These are phyloP conservation scores for Lanius collurio DNA, from an alignment of 2,113 vertebrate species.

Conservation along the genomic window DNA sequence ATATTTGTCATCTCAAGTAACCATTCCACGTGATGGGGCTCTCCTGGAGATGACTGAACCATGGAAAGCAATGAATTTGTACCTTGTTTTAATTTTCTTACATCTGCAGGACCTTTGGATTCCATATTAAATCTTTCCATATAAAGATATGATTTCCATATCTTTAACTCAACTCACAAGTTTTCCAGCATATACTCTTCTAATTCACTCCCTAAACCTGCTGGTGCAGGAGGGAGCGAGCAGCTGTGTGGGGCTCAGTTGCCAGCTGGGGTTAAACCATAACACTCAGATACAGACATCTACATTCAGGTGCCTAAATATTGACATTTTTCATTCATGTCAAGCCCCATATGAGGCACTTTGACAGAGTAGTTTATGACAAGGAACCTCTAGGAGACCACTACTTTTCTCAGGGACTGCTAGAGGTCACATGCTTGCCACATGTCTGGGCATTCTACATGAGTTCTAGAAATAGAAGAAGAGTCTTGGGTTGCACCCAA, in stretches of 20 bases:
- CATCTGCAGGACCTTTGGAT: neutral
- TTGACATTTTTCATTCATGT: neutral
- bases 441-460: neutral
- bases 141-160: no score
- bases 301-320: neutral
- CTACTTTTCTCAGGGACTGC: neutral
- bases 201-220: neutral
- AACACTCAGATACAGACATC: neutral
- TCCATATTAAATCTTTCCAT: neutral
- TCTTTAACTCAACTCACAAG: neutral
- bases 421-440: neutral
- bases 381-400: neutral
- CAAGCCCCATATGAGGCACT: neutral
- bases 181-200: neutral
- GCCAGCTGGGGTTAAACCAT: neutral
- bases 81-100: neutral
- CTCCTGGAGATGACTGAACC: neutral
- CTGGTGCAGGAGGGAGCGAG: neutral
- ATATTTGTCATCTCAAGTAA: neutral
- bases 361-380: neutral
- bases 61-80: neutral
- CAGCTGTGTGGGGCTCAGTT: neutral
- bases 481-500: neutral
- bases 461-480: neutral
- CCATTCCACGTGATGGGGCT: neutral